phyloP scores from a whole-genome alignment of 2,888 invertebrate genomes.

The Andrena trimmerana region DNA sequence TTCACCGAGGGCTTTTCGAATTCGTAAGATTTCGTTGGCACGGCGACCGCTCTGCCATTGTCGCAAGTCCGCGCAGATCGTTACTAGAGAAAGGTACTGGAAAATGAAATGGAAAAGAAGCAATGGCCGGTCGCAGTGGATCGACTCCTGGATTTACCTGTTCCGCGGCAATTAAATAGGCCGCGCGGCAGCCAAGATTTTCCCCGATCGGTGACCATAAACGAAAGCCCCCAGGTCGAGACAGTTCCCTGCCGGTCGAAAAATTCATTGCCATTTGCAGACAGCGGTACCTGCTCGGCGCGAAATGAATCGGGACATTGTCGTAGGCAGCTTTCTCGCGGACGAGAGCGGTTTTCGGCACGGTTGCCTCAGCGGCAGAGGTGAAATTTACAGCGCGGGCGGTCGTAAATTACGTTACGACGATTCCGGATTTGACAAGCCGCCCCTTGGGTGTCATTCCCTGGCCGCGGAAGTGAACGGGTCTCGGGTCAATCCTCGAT shows the following conservation, averaged over 20 bases:
- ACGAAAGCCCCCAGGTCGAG: slow-evolving; percentile 40
- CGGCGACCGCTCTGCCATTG: not conserved
- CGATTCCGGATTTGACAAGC: slow-evolving; percentile 54
- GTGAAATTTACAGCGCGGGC: slow-evolving; percentile 68
- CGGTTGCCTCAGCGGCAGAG: slow-evolving; percentile 41
- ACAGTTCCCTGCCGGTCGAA: slow-evolving; percentile 22
- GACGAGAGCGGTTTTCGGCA: slow-evolving; percentile 61
- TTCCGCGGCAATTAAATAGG: slow-evolving; percentile 16
- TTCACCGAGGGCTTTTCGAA: slow-evolving; percentile 46
- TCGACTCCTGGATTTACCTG: slow-evolving; percentile 17
- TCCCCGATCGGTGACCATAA: slow-evolving; percentile 19
- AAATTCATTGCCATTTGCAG: slow-evolving; percentile 52
- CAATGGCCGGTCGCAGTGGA: not conserved
- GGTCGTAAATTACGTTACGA: slow-evolving; percentile 64
- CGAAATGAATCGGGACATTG: slow-evolving; percentile 56
- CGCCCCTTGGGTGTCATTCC: slow-evolving; percentile 6
- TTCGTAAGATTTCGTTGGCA: slow-evolving; percentile 25
- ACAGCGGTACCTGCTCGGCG: slow-evolving; percentile 39
- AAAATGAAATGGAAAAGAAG: not conserved
- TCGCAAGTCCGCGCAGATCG: not conserved
- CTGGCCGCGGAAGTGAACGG: not conserved
- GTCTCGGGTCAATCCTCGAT: not conserved
- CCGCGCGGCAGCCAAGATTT: not conserved
- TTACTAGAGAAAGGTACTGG: not conserved
- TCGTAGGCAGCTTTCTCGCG: slow-evolving; percentile 66